A percentile compares a stretch with the other conserved stretches of the same genome.
Evolutionary conservation across 1,140 invertebrate species (phyloP).

Genomic region (Pectinophora gossypiella): DNA sequence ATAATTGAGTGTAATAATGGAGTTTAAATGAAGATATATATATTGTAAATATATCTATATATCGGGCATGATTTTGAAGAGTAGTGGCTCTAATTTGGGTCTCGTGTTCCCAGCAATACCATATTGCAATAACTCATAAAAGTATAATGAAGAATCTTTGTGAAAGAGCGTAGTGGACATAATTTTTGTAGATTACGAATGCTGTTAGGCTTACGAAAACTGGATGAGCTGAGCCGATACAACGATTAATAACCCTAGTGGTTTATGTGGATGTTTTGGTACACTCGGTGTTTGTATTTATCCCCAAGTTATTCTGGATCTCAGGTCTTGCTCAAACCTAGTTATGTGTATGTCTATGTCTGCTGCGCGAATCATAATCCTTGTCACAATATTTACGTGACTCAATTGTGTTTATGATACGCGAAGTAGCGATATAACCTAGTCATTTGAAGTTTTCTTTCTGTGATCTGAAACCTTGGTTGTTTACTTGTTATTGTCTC

Average conservation of each 20-base stretch:
- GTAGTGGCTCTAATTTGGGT: background rate
- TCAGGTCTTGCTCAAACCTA: conserved; percentile 3
- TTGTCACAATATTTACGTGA: no score
- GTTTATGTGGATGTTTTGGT: conserved; percentile 15
- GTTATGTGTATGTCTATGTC: background rate
- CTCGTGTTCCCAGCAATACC: background rate
- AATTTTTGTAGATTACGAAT: background rate
- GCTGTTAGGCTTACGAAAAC: conserved; percentile 20
- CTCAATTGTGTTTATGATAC: no score
- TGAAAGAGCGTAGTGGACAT: background rate
- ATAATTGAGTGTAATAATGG: conserved; percentile 14
- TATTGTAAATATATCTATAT: conserved; percentile 1
- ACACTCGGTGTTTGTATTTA: background rate
- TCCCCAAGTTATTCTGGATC: background rate
- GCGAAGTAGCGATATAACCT: no score
- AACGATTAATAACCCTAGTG: conserved; percentile 55
- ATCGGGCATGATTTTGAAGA: background rate
- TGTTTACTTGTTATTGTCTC: conserved; percentile 45
- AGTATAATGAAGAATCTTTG: background rate
- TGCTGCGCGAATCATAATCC: no score
- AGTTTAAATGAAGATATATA: conserved; percentile 17
- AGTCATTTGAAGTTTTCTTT: conserved; percentile 19
- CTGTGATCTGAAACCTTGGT: conserved; percentile 49
- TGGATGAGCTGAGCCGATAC: conserved; percentile 63
- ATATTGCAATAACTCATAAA: background rate